Evolutionary conservation across 2,888 invertebrate species (phyloP), one percentile per base, ranked within the genome.

Genomic region (Phrixothrix hirtus): DNA sequence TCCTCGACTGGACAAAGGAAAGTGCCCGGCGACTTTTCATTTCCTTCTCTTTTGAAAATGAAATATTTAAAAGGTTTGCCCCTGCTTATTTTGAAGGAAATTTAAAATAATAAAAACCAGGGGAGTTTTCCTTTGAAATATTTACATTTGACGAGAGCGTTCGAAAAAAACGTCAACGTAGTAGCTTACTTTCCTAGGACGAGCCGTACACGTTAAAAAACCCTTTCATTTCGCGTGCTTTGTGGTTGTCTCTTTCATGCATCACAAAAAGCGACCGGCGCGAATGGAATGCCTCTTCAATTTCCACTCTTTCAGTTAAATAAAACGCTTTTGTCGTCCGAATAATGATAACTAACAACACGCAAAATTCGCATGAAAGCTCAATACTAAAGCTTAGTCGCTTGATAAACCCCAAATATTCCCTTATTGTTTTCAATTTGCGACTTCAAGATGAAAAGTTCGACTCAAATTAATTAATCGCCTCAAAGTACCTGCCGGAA

Each of bases 1-100:
- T 42, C 34, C 48, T 42, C 48, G 27, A 42, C 48, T 35, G 48
- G 48, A 48, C 48, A 48, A 48, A 48, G 36, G 41, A 48, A 34
- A 36, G 27, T 27, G 34, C 16, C 15, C 29, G 41, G 26, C 41
- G 41, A 48, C 39, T 48, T 48, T 48, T 48, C 48, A 48, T 48
- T 48, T 41, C 25, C 41, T 41, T 41, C 35, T 48, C 35, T 35
- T 34, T n/a, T 29, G 14, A 11, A 27, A 38, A 12, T 25, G n/a
- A 38, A 38, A 38, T 38, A 12, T 13, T 38, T 11, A 21, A 10
- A 21, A 12, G 6, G 29, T 25, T 15, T 12, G 3, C 25, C 10
- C 10, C 11, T 26, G 14, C 6, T 21, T 17, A 7, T 12, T 12
- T 5, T 10, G 7, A 14, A 13, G 11, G 26, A 13, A 37, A 43